Percentiles rank a stretch among this genome's conserved stretches.
These are phyloP conservation scores for Diprion similis DNA, from an alignment of 1,140 invertebrate genomes.

Conservation along the genomic window DNA sequence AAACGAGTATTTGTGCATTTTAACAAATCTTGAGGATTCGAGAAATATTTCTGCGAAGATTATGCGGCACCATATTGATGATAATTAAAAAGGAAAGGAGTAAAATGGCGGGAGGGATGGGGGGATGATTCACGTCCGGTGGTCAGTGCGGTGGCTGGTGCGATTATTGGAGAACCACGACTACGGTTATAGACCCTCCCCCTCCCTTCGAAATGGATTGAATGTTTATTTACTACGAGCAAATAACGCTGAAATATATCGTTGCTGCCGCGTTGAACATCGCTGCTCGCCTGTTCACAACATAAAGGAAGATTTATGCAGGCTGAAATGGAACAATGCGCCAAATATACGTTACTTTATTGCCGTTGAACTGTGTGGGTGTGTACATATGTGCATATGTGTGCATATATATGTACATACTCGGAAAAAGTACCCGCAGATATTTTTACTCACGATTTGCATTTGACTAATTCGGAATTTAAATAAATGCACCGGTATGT, in stretches of 20 bases:
- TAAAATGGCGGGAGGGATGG: not conserved
- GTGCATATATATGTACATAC: not conserved
- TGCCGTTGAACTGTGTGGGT: not conserved
- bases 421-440: too few species aligned
- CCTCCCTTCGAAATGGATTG: not conserved
- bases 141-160: constrained; percentile 3
- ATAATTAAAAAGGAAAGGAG: not conserved
- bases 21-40: too few species aligned
- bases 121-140: not conserved
- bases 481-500: too few species aligned
- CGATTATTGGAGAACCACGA: not conserved
- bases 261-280: not conserved
- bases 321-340: not conserved
- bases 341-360: constrained; percentile 3
- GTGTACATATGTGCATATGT: not conserved
- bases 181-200: not conserved
- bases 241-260: constrained; percentile 5
- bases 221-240: constrained; percentile 2
- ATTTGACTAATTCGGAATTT: too few species aligned
- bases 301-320: constrained; percentile 4
- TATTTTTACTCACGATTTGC: too few species aligned
- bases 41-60: too few species aligned
- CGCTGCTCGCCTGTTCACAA: constrained; percentile 2
- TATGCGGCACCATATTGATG: too few species aligned
- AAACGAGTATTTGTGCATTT: too few species aligned